Conservation (phyloP, 2,113 vertebrate genomes). For the Pontoporia blainvillei region DNA sequence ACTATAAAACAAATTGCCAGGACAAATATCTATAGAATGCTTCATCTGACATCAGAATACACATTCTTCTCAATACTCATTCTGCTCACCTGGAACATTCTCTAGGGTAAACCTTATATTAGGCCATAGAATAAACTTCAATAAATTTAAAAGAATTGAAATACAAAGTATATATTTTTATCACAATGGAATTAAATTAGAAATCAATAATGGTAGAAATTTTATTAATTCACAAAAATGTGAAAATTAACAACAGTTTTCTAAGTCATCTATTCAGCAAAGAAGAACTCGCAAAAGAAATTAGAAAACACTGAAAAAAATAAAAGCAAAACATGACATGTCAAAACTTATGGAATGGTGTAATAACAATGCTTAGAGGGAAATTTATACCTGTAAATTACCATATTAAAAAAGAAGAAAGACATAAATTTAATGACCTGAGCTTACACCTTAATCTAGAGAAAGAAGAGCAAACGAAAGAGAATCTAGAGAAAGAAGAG, state of each 20-base stretch:
- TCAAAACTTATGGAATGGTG: neutral
- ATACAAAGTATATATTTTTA: neutral
- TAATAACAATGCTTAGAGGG: neutral
- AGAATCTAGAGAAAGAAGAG: neutral
- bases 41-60: neutral
- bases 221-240: neutral
- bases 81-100: neutral
- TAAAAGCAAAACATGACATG: neutral
- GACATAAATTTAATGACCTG: neutral
- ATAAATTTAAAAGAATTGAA: neutral
- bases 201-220: neutral
- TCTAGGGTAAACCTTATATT: neutral
- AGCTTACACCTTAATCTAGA: neutral
- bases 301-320: neutral
- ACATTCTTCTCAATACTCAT: neutral
- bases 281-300: neutral
- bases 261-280: neutral
- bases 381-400: neutral
- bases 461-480: neutral
- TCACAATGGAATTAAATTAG: neutral
- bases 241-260: neutral
- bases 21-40: neutral
- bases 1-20: neutral
- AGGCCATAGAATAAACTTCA: neutral
- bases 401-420: neutral